These are phyloP conservation scores for Phyllopteryx taeniolatus DNA, from an alignment of 2,113 vertebrate species.

Conservation along the genomic window DNA sequence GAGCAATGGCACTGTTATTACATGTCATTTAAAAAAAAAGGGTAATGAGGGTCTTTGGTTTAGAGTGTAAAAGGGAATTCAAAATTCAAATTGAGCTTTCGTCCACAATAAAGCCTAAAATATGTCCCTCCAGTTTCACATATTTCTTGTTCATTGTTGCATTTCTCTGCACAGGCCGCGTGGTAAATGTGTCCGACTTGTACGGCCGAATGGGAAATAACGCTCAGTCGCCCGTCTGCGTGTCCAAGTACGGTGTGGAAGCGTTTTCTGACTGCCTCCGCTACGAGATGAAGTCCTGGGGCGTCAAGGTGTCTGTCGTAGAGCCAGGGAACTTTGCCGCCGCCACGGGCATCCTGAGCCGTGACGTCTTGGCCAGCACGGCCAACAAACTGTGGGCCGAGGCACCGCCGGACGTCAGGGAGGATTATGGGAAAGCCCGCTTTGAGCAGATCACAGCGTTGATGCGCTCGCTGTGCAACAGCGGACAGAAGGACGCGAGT, in stretches of 20 bases:
- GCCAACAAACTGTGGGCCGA: conserved; percentile 77
- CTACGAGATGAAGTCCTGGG: conserved; percentile 87
- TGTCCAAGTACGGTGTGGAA: conserved; percentile 84
- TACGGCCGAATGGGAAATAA: conserved; percentile 76
- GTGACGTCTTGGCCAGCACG: conserved; percentile 56
- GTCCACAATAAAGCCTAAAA: no score
- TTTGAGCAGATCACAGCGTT: conserved; percentile 69
- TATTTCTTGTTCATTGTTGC: not conserved
- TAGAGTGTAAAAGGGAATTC: no score
- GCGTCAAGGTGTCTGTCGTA: conserved; percentile 76
- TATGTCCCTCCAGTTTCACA: no score
- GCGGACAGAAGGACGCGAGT: conserved; percentile 69
- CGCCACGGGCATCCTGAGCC: conserved; percentile 78
- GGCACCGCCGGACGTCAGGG: conserved; percentile 60
- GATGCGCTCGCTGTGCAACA: conserved; percentile 76
- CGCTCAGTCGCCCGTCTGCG: conserved; percentile 78
- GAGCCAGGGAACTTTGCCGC: conserved; percentile 83
- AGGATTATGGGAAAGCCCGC: conserved; percentile 77
- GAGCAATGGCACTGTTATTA: no score
- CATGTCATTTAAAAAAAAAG: no score
- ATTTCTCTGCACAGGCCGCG: conserved; percentile 70
- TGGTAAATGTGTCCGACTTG: conserved; percentile 84
- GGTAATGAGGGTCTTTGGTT: no score
- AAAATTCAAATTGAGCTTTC: no score
- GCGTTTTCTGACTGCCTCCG: conserved; percentile 85